Percentiles rank a stretch among this genome's conserved stretches.
These are phyloP conservation scores for Rutilus rutilus DNA, from an alignment of 2,113 vertebrate species.

Conservation along the genomic window DNA sequence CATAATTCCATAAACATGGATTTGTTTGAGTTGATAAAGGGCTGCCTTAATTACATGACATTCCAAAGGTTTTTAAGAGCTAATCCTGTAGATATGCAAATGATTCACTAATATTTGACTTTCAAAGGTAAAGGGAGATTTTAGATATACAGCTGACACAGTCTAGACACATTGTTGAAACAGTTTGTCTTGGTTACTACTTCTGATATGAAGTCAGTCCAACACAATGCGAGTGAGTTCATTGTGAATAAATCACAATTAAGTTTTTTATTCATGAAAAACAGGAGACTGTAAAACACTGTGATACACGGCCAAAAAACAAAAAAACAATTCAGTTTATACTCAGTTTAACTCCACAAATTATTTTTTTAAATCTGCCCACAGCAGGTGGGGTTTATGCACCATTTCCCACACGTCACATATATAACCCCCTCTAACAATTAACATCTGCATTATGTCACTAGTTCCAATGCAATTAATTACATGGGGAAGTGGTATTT, in stretches of 20 bases:
- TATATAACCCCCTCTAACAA: slow-evolving; percentile 12
- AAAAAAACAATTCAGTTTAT: not conserved
- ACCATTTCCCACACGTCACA: not conserved
- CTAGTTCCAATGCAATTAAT: slow-evolving; percentile 6
- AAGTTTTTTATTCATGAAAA: slow-evolving; percentile 58
- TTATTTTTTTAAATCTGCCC: not conserved
- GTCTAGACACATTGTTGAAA: slow-evolving; percentile 25
- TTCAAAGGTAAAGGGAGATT: not conserved
- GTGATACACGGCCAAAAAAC: slow-evolving; percentile 48
- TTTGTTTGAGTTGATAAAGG: not conserved
- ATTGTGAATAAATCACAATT: slow-evolving; percentile 25
- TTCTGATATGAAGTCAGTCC: not conserved
- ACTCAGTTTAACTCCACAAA: not conserved
- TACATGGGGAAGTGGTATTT: slow-evolving; percentile 12
- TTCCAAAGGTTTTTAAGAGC: not conserved
- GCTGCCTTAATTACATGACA: not conserved
- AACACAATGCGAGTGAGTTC: not conserved
- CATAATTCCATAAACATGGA: not conserved
- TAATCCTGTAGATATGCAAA: not conserved
- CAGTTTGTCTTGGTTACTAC: not conserved
- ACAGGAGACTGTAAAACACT: slow-evolving; percentile 58
- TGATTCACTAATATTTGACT: not conserved
- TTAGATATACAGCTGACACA: too few species aligned
- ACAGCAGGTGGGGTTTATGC: not conserved
- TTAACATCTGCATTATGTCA: not conserved